A percentile compares a stretch with the other conserved stretches of the same genome.
phyloP scores from a whole-genome alignment of 2,113 vertebrate species.

The Petrocephalus zakoni region DNA sequence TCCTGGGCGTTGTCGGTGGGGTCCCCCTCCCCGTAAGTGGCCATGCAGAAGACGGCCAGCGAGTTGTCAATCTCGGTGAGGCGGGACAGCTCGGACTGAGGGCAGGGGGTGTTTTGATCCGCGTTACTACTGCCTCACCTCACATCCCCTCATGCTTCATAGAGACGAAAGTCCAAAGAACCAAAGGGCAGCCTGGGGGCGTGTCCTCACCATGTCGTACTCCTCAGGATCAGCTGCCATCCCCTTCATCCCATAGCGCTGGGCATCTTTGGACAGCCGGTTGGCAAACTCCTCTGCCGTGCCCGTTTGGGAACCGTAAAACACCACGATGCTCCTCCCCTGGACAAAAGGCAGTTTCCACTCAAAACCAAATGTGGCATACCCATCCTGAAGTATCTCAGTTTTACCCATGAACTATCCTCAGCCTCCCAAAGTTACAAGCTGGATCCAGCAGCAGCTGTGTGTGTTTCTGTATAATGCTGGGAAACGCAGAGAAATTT shows the following conservation, averaged over 20 bases:
- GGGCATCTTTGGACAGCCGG: conserved; percentile 87
- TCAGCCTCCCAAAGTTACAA: neutral
- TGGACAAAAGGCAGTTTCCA: conserved; percentile 35
- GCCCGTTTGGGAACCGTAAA: conserved; percentile 96
- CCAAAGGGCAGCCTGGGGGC: neutral
- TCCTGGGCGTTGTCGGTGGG: conserved; percentile 96
- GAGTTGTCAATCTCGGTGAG: conserved; percentile 83
- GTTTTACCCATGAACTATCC: neutral
- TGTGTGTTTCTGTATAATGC: neutral
- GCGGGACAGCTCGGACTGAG: conserved; percentile 77
- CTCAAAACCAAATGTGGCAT: neutral
- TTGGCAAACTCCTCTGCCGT: conserved; percentile 94
- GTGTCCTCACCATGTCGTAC: conserved; percentile 78
- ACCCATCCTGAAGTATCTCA: neutral
- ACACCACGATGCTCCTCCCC: conserved; percentile 89
- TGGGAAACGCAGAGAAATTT: neutral
- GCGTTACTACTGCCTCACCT: neutral
- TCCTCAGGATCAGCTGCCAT: conserved; percentile 94
- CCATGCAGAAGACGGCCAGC: conserved; percentile 92
- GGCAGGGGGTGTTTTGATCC: accelerated
- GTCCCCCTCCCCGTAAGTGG: conserved; percentile 92
- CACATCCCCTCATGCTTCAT: neutral
- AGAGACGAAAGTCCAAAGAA: neutral
- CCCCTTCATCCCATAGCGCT: conserved; percentile 91
- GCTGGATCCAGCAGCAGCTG: neutral